Evolutionary conservation across 2,888 invertebrate species (phyloP).

Genomic region (Sminthurides aquaticus): DNA sequence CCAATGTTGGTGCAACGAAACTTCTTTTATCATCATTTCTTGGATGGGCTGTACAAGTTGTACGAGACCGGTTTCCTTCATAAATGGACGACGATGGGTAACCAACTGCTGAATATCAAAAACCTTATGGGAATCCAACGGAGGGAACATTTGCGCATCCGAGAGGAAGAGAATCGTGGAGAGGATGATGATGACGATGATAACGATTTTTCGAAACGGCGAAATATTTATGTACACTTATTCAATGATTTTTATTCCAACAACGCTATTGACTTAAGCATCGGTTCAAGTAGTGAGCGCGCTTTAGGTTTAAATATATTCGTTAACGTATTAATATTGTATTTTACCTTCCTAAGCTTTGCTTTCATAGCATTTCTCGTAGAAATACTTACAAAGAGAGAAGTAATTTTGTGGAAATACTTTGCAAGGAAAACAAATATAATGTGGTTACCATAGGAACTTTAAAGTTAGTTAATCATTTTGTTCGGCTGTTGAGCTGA

Average conservation of each 20-base stretch:
- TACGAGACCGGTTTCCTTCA: background rate
- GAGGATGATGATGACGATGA: background rate
- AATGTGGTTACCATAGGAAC: too few relatives aligned
- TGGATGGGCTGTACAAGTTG: background rate
- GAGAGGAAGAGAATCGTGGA: background rate
- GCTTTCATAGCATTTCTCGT: background rate
- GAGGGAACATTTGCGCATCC: background rate
- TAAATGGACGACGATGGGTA: background rate
- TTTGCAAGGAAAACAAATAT: too few relatives aligned
- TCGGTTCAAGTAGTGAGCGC: background rate
- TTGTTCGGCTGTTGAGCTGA: too few relatives aligned
- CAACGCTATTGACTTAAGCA: background rate
- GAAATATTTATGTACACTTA: background rate
- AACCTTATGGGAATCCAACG: background rate
- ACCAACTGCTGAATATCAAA: background rate
- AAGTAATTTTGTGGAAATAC: too few relatives aligned
- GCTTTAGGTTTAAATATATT: background rate
- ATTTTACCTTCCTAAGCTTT: background rate
- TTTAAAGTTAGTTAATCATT: too few relatives aligned
- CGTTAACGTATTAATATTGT: background rate
- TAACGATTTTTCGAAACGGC: background rate
- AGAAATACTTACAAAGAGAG: background rate
- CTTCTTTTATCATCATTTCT: background rate
- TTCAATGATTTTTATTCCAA: background rate
- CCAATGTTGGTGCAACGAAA: background rate